These are phyloP conservation scores for Tanytarsus gracilentus DNA, from an alignment of 2,888 invertebrate genomes.

Conservation along the genomic window DNA sequence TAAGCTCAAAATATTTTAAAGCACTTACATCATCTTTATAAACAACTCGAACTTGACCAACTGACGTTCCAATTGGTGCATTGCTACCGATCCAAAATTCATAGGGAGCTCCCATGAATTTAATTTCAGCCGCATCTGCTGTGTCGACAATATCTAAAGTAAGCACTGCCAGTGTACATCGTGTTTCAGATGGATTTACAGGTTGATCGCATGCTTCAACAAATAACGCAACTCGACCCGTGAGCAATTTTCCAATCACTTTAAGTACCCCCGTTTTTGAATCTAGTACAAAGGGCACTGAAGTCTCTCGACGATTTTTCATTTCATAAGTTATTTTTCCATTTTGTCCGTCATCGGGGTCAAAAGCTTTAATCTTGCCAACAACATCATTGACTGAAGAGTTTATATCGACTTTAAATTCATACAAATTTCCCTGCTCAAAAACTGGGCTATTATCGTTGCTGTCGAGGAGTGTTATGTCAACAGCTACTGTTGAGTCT, in stretches of 20 bases:
- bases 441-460: conserved; percentile 88
- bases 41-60: conserved; percentile 73
- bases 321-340: conserved; percentile 67
- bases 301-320: conserved; percentile 58
- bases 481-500: conserved; percentile 56
- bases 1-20: conserved; percentile 30
- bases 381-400: conserved; percentile 60
- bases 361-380: conserved; percentile 70
- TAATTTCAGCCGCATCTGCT: conserved; percentile 50
- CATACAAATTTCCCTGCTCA: conserved; percentile 72
- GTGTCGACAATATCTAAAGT: conserved; percentile 62
- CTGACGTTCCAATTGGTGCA: conserved; percentile 73
- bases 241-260: conserved; percentile 53
- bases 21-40: conserved; percentile 51
- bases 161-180: conserved; percentile 76
- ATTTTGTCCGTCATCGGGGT: conserved; percentile 61
- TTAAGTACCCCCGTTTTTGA: conserved; percentile 59
- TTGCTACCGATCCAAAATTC: conserved; percentile 87
- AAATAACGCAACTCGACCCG: conserved; percentile 69
- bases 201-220: conserved; percentile 80
- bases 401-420: conserved; percentile 61
- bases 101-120: conserved; percentile 76
- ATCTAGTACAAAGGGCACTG: conserved; percentile 64
- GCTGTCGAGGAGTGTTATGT: conserved; percentile 75
- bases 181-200: conserved; percentile 69